phyloP scores from a whole-genome alignment of 2,113 vertebrate genomes.

The Terrapene triunguis region DNA sequence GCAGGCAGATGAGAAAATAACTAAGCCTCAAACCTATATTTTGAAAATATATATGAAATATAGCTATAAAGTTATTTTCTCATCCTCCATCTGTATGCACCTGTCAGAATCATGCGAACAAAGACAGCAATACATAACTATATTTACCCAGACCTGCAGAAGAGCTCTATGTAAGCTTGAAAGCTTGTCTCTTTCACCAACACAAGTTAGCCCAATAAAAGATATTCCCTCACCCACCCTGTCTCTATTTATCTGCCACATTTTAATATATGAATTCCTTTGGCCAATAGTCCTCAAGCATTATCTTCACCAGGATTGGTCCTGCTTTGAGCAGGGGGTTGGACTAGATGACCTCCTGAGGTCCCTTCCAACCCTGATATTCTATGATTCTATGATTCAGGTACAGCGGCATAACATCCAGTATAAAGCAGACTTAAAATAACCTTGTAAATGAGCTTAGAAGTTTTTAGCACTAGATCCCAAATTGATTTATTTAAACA shows the following conservation, averaged over 20 bases:
- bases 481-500: not conserved
- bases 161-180: not conserved
- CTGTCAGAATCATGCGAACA: not conserved
- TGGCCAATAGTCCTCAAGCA: not conserved
- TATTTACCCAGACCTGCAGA: not conserved
- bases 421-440: not conserved
- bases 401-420: rapidly evolving
- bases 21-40: not conserved
- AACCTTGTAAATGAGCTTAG: rapidly evolving
- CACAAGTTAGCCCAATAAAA: not conserved
- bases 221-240: not conserved
- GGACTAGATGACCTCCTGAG: no score
- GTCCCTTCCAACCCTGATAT: no score
- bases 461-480: slow-evolving; percentile 3
- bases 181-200: no score
- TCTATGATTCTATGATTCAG: no score
- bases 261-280: not conserved
- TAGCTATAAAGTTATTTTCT: rapidly evolving
- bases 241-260: not conserved
- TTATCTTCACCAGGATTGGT: not conserved
- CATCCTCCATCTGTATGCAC: not conserved
- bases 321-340: no score
- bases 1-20: not conserved
- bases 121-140: not conserved
- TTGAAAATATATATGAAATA: not conserved